Base-by-base conservation (phyloP, 1,140 invertebrate genomes). In the Platyscapa corneri region DNA sequence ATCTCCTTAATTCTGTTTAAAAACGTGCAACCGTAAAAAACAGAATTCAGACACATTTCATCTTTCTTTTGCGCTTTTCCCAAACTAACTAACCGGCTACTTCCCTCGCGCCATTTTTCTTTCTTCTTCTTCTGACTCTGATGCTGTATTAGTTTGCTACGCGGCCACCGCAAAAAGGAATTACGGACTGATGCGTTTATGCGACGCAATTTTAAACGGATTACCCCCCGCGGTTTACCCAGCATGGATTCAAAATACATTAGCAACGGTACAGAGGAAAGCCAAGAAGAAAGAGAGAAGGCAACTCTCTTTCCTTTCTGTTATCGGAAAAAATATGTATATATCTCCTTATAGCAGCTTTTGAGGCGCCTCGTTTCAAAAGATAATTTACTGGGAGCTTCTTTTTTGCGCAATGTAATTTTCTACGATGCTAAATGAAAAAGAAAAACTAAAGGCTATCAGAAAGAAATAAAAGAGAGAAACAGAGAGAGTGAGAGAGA, bases 151-250 rank as follows among this genome's bases (percentile, higher is more conserved):
- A 56, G 46, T 77, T 16, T 14, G 42, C n/a, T n/a, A n/a, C n/a
- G 49, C 46, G 53, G n/a, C 27, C 30, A 14, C 72, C 60, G 60
- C 84, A 82, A 84, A 79, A 75, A 85, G 86, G 77, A 83, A 84
- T 87, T 86, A 86, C 81, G 85, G 81, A 86, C 76, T 84, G 84
- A 81, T 83, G 86, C 88, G 86, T 88, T 90, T 90, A 87, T 87
- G 86, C 83, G 87, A 83, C 83, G 89, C 87, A 90, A 88, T 88
- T 90, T 88, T 88, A 88, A 89, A 89, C 88, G 88, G 88, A 90
- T 90, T 90, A 88, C 86, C 87, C 81, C 85, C 82, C 86, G 77
- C 64, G 67, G 56, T 56, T 84, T 32, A 65, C 72, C n/a, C 83
- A 20, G 60, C 70, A 30, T 75, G 86, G 87, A 89, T 90, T 89